A percentile compares a stretch with the other conserved stretches of the same genome.
Evolutionary conservation across 2,113 vertebrate species (phyloP).

Genomic region (Barbus barbus): DNA sequence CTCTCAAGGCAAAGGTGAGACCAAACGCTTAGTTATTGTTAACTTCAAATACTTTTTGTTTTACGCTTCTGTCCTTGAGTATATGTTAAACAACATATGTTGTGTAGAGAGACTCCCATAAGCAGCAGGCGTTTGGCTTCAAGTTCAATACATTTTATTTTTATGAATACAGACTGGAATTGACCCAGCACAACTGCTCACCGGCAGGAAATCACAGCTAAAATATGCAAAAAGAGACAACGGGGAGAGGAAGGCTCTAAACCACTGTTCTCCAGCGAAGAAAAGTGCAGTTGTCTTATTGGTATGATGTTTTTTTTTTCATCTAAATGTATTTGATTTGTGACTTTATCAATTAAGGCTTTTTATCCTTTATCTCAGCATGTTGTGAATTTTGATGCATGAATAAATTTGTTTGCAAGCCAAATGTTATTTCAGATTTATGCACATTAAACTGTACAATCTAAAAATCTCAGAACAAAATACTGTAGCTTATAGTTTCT

Average conservation of each 20-base stretch:
- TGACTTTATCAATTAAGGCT: too few relatives aligned
- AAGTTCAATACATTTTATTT: not conserved
- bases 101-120: not conserved
- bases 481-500: too few relatives aligned
- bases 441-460: not conserved
- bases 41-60: not conserved
- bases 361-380: too few relatives aligned
- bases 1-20: slow-evolving; percentile 90
- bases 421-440: not conserved
- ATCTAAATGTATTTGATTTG: not conserved
- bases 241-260: slow-evolving; percentile 66
- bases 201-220: slow-evolving; percentile 72
- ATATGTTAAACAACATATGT: not conserved
- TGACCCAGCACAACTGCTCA: slow-evolving; percentile 78
- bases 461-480: not conserved
- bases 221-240: slow-evolving; percentile 72
- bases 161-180: slow-evolving; percentile 81
- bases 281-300: slow-evolving; percentile 71
- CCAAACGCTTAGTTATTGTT: not conserved
- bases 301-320: slow-evolving; percentile 55
- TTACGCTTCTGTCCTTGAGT: slow-evolving; percentile 1
- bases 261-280: slow-evolving; percentile 60
- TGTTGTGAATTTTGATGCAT: not conserved
- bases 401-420: not conserved
- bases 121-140: not conserved